A percentile compares a stretch with the other conserved stretches of the same genome.
Evolutionary conservation across 2,113 vertebrate species (phyloP).

Genomic region (Notechis scutatus): DNA sequence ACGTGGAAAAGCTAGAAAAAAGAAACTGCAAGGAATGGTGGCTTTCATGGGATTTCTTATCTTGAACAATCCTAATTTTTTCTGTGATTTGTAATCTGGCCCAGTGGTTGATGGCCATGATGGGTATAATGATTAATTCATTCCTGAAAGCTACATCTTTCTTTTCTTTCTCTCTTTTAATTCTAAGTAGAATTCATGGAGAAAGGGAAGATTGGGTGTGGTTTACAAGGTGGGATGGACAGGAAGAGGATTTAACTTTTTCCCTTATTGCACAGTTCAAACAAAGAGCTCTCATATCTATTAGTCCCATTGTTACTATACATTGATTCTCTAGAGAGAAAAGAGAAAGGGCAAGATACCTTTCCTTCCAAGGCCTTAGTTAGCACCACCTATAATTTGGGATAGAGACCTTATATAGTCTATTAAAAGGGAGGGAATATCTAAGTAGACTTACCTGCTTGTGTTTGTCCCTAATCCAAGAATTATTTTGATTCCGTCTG

Average conservation of each 20-base stretch:
- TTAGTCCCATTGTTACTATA: neutral
- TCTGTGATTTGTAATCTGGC: neutral
- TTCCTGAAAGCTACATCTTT: neutral
- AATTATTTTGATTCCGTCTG: neutral
- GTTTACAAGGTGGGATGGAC: neutral
- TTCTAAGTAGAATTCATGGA: neutral
- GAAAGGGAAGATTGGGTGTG: neutral
- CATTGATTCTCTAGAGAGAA: neutral
- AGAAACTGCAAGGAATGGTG: neutral
- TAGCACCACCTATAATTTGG: neutral
- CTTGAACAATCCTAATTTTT: neutral
- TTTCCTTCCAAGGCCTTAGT: neutral
- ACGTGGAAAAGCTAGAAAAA: neutral
- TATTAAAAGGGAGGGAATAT: neutral
- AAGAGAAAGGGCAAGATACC: neutral
- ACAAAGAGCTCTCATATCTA: neutral
- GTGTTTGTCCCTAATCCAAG: neutral
- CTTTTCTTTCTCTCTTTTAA: neutral
- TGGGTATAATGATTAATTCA: neutral
- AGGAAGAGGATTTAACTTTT: neutral
- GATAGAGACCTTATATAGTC: neutral
- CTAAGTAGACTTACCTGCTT: neutral
- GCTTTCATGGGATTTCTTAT: neutral
- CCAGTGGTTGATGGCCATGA: neutral
- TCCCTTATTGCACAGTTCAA: neutral